phyloP scores from a whole-genome alignment of 1,140 invertebrate genomes.

The Aphelinus certus region DNA sequence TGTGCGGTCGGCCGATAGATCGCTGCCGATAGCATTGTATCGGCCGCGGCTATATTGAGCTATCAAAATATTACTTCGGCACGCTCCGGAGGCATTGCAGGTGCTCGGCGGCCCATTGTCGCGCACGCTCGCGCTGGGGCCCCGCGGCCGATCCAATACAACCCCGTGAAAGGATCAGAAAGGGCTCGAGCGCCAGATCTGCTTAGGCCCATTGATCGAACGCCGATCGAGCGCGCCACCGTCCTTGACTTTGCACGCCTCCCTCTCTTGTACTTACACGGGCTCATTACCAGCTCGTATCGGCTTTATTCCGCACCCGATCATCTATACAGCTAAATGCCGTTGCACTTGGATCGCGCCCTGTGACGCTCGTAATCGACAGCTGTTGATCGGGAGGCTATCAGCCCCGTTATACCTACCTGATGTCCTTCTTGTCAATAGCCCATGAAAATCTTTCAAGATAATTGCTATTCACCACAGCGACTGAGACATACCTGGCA shows the following conservation, averaged over 20 bases:
- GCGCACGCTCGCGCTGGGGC: neutral
- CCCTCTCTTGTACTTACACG: constrained; percentile 16
- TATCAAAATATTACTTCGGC: constrained; percentile 60
- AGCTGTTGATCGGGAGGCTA: too few relatives aligned
- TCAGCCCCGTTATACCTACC: too few relatives aligned
- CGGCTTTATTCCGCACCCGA: neutral
- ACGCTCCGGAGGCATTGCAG: constrained; percentile 33
- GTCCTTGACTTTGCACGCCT: constrained; percentile 46
- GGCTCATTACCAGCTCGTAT: constrained; percentile 11
- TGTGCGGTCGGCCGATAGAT: constrained; percentile 45
- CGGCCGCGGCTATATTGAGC: constrained; percentile 53
- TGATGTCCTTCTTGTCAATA: too few relatives aligned
- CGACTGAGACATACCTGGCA: too few relatives aligned
- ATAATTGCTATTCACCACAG: too few relatives aligned
- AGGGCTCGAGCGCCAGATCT: constrained; percentile 43
- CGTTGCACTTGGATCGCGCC: too few relatives aligned
- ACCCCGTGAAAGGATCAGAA: constrained; percentile 3
- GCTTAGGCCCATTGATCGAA: constrained; percentile 45
- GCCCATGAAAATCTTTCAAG: too few relatives aligned
- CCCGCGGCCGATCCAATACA: too few relatives aligned
- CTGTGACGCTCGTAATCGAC: too few relatives aligned
- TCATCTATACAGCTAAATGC: too few relatives aligned
- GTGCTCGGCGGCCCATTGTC: neutral
- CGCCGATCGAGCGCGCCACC: constrained; percentile 36
- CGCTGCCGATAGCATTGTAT: constrained; percentile 58